Evolutionary conservation across 2,113 vertebrate genomes (phyloP), one percentile per base, ranked within the genome.

Genomic region (Lynx canadensis): DNA sequence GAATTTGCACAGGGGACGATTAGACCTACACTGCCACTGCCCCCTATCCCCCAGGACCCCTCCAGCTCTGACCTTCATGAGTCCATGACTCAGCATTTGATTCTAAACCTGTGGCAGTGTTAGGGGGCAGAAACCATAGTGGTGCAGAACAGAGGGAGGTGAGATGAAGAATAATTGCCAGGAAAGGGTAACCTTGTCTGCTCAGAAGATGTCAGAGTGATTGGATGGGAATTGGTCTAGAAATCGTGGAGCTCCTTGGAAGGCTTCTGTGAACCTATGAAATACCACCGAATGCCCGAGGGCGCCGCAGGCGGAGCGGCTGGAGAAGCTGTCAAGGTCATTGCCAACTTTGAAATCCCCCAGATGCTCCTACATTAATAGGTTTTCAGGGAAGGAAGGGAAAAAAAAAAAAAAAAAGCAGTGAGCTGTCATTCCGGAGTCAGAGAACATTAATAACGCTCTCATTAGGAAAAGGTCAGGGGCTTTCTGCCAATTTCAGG

Each of bases 371-470:
- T 38, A 55, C 36, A 52, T 60, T 60, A 74, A 92, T 33, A 90
- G 33, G 27, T 57, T 91, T 97, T 76, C 33, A 71, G 89, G 45
- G 91, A 91, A 91, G 38, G 69, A 93, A 84, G 57, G 19, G 25
- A 55, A n/a, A 29, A 82, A 85, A 14, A 88, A 25, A n/a, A 29
- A 82, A 85, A 14, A 88, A 74, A 63, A 21, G 73, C 92, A 78
- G 36, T 14, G 76, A 63, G 31, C 76, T 89, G 65, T 90, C 65
- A 80, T 81, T 93, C 90, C 91, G 60, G 33, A 93, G 68, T 97
- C 86, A 74, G 95, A 94, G 57, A 63, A 33, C 63, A 81, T 91
- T 71, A 84, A 89, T 21, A 71, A 60, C 0, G 3, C 21, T 86
- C 18, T 81, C 14, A 0, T 45, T 79, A 23, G 15, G 82, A 91